Evolutionary conservation across 2,888 invertebrate genomes (phyloP), one percentile per base, ranked within the genome.

Genomic region (Oegoconia quadripuncta): DNA sequence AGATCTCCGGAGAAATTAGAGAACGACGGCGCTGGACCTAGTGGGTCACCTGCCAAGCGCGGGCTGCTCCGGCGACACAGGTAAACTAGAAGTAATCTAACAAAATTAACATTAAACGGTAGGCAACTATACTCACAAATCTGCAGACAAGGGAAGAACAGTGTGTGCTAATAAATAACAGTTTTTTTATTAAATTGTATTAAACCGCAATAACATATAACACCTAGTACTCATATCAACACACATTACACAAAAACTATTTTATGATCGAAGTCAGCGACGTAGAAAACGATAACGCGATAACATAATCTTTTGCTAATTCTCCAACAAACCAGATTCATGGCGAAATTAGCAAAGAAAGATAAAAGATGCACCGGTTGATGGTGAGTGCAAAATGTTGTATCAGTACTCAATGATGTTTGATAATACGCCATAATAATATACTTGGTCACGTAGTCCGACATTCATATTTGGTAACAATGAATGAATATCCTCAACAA

Each of bases 1-100:
- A 91, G 92, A 52, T 91, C 93, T 31, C 89, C 92, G 12, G 91
- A 92, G 64, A 93, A 93, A 69, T 88, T 91, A 39, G 92, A 92
- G 52, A 91, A 90, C 46, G 91, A 91, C 41, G 88, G 84, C 15
- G 88, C 89, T 14, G 89, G 90, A 12, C 90, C 90, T 39, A 90
- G 90, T 38, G 91, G 89, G 20, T 91, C 91, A 12, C 91, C 91
- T 9, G 90, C 89, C 14, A 71, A 91, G 37, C 84, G 91, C 6
- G 83, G 88, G n/a, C 57, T 88, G 38, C 75, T 88, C 25, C 71
- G 88, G 14, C 71, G 86, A 44, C 82, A 88, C 80, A 74, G 89
- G 89, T 84, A 53, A 55, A 41, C 41, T n/a, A n/a, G n/a, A n/a
- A n/a, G 3, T 23, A 6, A 2, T 6, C 23, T 23, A 4, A n/a